Percentiles rank a stretch among this genome's conserved stretches.
Evolutionary conservation across 2,797 vertebrate genomes (phyloP).

Genomic region (Clarias pachynema): DNA sequence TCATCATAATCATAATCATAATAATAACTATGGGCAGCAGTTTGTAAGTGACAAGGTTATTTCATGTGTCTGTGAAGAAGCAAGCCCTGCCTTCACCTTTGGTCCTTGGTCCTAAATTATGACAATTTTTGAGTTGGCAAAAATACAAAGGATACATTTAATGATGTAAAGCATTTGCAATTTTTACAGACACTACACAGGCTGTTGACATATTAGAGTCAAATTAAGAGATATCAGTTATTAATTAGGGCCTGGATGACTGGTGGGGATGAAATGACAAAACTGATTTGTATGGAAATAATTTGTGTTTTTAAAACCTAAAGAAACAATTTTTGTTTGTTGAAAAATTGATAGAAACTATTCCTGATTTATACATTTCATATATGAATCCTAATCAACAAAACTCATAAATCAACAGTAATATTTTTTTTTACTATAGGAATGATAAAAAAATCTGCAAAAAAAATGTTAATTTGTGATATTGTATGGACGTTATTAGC

Average conservation of each 20-base stretch:
- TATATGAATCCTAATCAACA: not conserved
- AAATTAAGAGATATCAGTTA: not conserved
- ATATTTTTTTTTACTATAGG: not conserved
- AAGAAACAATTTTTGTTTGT: not conserved
- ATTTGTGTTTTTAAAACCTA: not conserved
- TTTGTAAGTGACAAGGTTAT: not conserved
- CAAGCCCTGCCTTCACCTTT: not conserved
- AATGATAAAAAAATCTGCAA: no score
- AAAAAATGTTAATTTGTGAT: not conserved
- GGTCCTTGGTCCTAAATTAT: not conserved
- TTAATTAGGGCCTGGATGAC: not conserved
- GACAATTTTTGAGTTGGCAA: not conserved
- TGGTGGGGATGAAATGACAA: not conserved
- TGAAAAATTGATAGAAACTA: not conserved
- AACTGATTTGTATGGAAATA: not conserved
- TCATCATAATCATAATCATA: no score
- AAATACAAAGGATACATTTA: not conserved
- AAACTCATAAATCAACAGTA: not conserved
- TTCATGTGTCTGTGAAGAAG: not conserved
- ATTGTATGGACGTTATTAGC: not conserved
- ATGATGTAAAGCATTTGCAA: not conserved
- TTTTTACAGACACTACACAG: not conserved
- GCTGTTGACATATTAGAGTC: not conserved
- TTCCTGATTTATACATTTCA: not conserved
- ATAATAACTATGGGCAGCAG: not conserved